Conservation (phyloP, 2,888 invertebrate species). For the Chydorus sphaericus region DNA sequence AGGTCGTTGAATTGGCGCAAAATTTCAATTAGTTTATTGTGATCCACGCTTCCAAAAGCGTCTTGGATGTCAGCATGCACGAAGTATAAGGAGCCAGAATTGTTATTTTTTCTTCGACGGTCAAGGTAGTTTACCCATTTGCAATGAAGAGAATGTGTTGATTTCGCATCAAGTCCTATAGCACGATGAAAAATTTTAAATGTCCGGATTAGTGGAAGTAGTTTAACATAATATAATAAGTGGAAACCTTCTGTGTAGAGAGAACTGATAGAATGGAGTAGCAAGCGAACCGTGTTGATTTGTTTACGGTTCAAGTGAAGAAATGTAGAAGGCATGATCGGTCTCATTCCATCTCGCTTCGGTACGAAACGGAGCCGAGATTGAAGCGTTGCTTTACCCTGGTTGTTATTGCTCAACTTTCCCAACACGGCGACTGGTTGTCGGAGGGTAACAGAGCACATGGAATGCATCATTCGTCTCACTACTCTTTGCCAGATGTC, state of each 20-base stretch:
- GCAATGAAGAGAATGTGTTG: background rate
- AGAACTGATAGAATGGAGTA: background rate
- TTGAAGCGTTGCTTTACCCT: too few species aligned
- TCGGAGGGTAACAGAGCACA: background rate
- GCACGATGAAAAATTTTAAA: too few species aligned
- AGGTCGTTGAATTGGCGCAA: background rate
- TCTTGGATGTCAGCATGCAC: slow-evolving; percentile 5
- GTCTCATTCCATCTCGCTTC: background rate
- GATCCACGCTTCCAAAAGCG: background rate
- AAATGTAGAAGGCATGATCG: slow-evolving; percentile 6
- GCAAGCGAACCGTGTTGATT: slow-evolving; percentile 3
- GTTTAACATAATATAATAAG: too few species aligned
- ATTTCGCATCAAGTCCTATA: slow-evolving; percentile 5
- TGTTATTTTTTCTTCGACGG: background rate
- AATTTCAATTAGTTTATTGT: background rate
- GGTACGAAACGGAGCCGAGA: slow-evolving; percentile 9
- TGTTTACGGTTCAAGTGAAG: background rate
- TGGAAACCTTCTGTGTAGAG: background rate
- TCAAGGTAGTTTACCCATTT: background rate
- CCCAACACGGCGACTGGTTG: background rate
- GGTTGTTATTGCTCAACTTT: background rate
- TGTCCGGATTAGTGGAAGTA: too few species aligned
- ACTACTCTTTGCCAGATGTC: background rate
- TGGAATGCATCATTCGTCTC: background rate
- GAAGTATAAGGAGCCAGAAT: background rate